Percentiles rank a stretch among this genome's conserved stretches.
These are phyloP conservation scores for Melieria crassipennis DNA, from an alignment of 2,888 invertebrate species.

Conservation along the genomic window DNA sequence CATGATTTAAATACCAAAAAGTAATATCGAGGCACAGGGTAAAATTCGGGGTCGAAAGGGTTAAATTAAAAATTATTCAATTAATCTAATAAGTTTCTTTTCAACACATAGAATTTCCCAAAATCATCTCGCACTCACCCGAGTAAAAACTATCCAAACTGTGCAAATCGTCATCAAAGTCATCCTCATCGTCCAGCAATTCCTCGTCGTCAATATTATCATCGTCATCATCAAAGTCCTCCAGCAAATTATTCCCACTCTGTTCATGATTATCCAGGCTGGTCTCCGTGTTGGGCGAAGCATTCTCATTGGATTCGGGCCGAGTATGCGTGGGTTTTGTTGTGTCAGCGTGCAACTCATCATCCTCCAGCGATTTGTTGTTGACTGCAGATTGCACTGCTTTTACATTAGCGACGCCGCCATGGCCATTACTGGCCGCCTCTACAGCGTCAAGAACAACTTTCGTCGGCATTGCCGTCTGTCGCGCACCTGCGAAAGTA, in stretches of 20 bases:
- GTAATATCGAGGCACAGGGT: too few species aligned
- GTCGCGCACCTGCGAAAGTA: too few species aligned
- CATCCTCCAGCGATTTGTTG: slow-evolving; percentile 1
- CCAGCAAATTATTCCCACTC: not conserved
- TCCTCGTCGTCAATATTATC: slow-evolving; percentile 42
- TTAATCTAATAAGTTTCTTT: too few species aligned
- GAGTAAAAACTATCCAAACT: slow-evolving; percentile 65
- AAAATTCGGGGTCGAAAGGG: too few species aligned
- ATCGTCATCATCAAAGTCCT: slow-evolving; percentile 24
- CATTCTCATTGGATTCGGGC: not conserved
- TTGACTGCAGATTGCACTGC: not conserved
- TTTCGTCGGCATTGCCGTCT: too few species aligned
- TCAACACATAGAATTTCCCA: not conserved
- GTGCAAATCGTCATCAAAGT: slow-evolving; percentile 59
- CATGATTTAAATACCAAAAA: too few species aligned
- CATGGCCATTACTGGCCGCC: too few species aligned
- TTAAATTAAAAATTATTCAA: too few species aligned
- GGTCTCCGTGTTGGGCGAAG: not conserved
- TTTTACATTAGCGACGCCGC: not conserved
- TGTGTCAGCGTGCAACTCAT: not conserved
- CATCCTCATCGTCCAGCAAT: slow-evolving; percentile 44
- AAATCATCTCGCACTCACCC: slow-evolving; percentile 52
- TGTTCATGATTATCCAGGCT: too few species aligned
- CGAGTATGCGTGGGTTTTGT: not conserved
- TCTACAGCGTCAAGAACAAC: too few species aligned